Conservation (phyloP, 2,888 invertebrate species). For the Anagyrus pseudococci region DNA sequence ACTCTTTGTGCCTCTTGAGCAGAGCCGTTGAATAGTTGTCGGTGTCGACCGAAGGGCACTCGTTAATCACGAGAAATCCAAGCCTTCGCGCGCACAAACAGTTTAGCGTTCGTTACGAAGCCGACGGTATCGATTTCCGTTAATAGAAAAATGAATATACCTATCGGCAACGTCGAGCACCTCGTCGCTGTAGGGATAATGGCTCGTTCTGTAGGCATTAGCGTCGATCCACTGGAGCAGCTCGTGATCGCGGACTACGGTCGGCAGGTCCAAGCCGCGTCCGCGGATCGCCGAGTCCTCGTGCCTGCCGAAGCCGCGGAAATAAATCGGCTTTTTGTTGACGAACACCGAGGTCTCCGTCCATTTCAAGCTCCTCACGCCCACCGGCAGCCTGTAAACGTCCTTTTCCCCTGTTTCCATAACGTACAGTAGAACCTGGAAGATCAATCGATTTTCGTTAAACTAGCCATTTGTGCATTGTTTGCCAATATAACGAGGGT, state of each 20-base stretch:
- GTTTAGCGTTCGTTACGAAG: too few relatives aligned
- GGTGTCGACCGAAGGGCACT: slow-evolving; percentile 92
- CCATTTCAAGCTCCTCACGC: slow-evolving; percentile 84
- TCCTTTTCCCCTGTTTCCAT: slow-evolving; percentile 67
- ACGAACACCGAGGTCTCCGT: slow-evolving; percentile 77
- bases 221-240: slow-evolving; percentile 94
- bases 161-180: slow-evolving; percentile 91
- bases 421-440: slow-evolving; percentile 52
- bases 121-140: too few relatives aligned
- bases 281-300: slow-evolving; percentile 96
- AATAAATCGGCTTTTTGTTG: slow-evolving; percentile 86
- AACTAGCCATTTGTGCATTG: too few relatives aligned
- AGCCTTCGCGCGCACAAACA: slow-evolving; percentile 66
- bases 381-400: slow-evolving; percentile 83
- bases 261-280: slow-evolving; percentile 88
- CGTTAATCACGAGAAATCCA: slow-evolving; percentile 80
- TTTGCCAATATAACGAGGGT: too few relatives aligned
- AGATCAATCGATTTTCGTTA: slow-evolving; percentile 17
- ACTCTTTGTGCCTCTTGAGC: slow-evolving; percentile 80
- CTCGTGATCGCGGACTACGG: slow-evolving; percentile 91
- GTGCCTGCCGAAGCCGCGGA: slow-evolving; percentile 93
- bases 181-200: slow-evolving; percentile 98
- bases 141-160: slow-evolving; percentile 40
- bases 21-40: slow-evolving; percentile 77
- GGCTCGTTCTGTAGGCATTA: slow-evolving; percentile 94